These are phyloP conservation scores for Poeciliopsis gracilis DNA, from an alignment of 2,797 vertebrate species.

Conservation along the genomic window DNA sequence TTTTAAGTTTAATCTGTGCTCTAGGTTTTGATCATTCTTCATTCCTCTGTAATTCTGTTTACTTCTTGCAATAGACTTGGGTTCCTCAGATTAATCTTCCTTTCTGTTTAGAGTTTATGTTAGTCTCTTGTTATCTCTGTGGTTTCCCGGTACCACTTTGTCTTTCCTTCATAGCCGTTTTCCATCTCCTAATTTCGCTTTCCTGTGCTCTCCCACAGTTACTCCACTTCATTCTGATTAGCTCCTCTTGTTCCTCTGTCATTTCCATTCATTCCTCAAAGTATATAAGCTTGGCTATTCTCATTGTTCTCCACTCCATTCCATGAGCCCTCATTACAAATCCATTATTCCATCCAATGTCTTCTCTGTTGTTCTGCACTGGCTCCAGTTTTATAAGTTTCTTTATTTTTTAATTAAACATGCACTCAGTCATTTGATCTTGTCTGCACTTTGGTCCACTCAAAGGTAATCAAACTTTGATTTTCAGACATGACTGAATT, in stretches of 20 bases:
- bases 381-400: neutral
- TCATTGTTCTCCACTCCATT: neutral
- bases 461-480: neutral
- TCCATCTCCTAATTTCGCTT: neutral
- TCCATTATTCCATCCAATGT: neutral
- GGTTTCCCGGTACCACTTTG: neutral
- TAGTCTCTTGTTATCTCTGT: too few relatives aligned
- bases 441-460: neutral
- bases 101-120: too few relatives aligned
- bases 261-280: neutral
- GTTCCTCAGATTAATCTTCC: too few relatives aligned
- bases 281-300: neutral
- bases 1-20: too few relatives aligned
- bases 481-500: neutral
- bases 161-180: neutral
- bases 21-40: too few relatives aligned
- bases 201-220: neutral
- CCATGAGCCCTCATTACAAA: neutral
- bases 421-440: neutral
- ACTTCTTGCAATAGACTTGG: too few relatives aligned
- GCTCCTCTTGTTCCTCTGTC: neutral
- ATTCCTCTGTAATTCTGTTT: too few relatives aligned
- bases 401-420: neutral
- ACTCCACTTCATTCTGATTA: neutral
- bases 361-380: neutral